Conservation (phyloP, 2,113 vertebrate genomes). For the Ariopsis seemanni region DNA sequence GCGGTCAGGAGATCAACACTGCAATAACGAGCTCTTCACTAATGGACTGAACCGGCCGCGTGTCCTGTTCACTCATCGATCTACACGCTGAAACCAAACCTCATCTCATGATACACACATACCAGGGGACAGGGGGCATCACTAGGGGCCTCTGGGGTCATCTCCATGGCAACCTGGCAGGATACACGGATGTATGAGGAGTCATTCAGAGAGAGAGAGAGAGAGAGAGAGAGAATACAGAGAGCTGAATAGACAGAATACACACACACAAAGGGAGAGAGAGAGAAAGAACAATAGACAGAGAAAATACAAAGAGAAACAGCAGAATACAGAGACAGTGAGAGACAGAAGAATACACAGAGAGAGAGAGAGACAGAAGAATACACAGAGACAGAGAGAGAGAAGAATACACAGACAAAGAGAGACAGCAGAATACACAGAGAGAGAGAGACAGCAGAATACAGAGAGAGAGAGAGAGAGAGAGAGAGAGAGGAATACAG, state of each 20-base stretch:
- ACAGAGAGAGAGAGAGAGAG: no score
- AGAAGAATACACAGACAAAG: no score
- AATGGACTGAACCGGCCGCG: not conserved
- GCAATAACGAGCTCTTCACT: not conserved
- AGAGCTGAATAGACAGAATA: not conserved
- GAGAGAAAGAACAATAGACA: not conserved
- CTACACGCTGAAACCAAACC: not conserved
- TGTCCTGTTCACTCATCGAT: not conserved
- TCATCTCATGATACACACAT: not conserved
- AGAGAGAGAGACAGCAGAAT: no score
- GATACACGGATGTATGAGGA: conserved; percentile 36
- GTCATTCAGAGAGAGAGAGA: not conserved
- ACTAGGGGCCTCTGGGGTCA: conserved; percentile 25
- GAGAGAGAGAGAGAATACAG: not conserved
- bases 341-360: no score
- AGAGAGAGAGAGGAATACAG: not conserved
- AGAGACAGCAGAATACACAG: no score
- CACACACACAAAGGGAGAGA: not conserved
- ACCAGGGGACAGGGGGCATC: not conserved
- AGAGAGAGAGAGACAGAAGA: no score
- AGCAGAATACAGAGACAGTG: no score
- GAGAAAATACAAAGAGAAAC: not conserved
- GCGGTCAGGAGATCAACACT: not conserved
- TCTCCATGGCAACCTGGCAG: conserved; percentile 16
- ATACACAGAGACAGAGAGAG: no score